Conservation (phyloP, 2,888 invertebrate genomes). For the Microctonus aethiopoides region DNA sequence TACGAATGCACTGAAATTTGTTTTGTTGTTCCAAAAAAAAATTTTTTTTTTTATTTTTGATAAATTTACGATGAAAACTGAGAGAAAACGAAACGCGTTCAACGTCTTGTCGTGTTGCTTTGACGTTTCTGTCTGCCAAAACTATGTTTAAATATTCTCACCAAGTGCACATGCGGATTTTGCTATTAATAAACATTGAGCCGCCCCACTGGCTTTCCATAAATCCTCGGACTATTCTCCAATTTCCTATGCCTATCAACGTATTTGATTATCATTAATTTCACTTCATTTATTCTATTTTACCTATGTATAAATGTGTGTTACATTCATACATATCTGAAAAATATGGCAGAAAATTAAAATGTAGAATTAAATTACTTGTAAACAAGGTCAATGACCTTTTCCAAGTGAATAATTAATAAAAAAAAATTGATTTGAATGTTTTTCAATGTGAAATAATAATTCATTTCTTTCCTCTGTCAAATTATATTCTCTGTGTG, state of each 20-base stretch:
- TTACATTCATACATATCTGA: too few species aligned
- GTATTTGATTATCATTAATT: conserved; percentile 48
- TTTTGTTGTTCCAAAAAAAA: too few species aligned
- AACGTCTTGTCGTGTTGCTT: conserved; percentile 60
- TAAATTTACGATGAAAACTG: background rate
- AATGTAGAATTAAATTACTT: background rate
- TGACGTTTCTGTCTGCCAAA: conserved; percentile 66
- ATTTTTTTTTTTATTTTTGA: conserved; percentile 27
- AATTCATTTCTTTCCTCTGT: too few species aligned
- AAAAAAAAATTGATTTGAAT: background rate
- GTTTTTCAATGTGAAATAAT: too few species aligned
- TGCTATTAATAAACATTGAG: conserved; percentile 59
- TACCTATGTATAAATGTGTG: too few species aligned
- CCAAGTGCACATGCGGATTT: conserved; percentile 55
- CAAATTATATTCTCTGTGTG: too few species aligned
- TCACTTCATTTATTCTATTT: conserved; percentile 35
- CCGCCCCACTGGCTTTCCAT: conserved; percentile 40
- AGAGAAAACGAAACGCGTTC: conserved; percentile 43
- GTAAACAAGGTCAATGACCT: background rate
- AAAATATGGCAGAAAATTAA: too few species aligned
- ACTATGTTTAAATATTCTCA: conserved; percentile 63
- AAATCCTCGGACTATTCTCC: conserved; percentile 30
- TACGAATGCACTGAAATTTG: too few species aligned
- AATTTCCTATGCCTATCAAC: conserved; percentile 16
- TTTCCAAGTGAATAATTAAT: background rate